A percentile compares a stretch with the other conserved stretches of the same genome.
These are phyloP conservation scores for Cyanoliseus patagonus DNA, from an alignment of 2,113 vertebrate genomes.

Conservation along the genomic window DNA sequence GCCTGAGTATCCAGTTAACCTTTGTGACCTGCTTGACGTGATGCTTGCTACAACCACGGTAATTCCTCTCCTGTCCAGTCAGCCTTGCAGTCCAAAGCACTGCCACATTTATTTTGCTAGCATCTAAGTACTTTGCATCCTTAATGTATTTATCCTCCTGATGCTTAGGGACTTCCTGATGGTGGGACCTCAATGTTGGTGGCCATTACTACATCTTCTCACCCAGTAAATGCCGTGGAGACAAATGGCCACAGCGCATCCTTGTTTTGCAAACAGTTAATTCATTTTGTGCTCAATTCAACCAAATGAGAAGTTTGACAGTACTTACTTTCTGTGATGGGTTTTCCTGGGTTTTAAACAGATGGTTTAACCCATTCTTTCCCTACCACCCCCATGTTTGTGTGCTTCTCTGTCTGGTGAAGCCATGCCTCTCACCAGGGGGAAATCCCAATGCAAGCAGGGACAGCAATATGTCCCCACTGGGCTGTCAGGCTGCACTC, in stretches of 20 bases:
- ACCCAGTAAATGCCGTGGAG: background rate
- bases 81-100: background rate
- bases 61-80: background rate
- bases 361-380: background rate
- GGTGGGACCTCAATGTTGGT: background rate
- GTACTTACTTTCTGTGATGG: background rate
- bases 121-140: background rate
- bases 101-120: background rate
- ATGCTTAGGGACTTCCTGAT: background rate
- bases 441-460: background rate
- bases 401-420: background rate
- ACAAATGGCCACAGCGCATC: background rate
- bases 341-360: background rate
- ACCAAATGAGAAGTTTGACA: background rate
- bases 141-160: background rate
- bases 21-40: background rate
- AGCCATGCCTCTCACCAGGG: background rate
- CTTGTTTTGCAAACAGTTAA: background rate
- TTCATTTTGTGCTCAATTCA: background rate
- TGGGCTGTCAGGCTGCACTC: background rate
- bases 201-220: background rate
- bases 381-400: rapidly evolving
- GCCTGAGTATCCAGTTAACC: background rate
- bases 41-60: rapidly evolving
- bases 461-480: background rate